Conservation (phyloP, 2,113 vertebrate species). For the Rhineura floridana region DNA sequence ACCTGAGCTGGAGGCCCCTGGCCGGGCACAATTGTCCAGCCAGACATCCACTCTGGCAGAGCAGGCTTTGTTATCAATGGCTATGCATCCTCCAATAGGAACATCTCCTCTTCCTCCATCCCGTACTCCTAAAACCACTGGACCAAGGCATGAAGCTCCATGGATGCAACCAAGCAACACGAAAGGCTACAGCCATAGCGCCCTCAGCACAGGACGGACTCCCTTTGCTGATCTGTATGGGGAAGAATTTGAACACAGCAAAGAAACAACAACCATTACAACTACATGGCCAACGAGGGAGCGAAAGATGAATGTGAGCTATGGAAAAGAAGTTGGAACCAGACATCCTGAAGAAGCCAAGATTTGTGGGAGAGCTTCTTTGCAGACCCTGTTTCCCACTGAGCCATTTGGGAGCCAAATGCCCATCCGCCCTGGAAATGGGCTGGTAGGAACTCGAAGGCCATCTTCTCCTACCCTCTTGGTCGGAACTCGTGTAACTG, state of each 20-base stretch:
- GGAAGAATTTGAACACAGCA: no score
- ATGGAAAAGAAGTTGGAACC: not conserved
- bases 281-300: accelerated
- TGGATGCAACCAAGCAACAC: not conserved
- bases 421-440: no score
- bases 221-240: not conserved
- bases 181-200: no score
- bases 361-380: not conserved
- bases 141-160: not conserved
- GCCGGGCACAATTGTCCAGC: not conserved
- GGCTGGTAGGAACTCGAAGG: not conserved
- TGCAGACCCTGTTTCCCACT: not conserved
- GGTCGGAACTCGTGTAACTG: not conserved
- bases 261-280: not conserved
- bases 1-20: no score
- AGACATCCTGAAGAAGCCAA: not conserved
- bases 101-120: not conserved
- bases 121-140: not conserved
- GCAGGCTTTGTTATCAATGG: not conserved
- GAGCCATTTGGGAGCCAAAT: not conserved
- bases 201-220: not conserved
- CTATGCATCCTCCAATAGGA: not conserved
- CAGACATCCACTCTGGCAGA: not conserved
- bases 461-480: not conserved
- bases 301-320: not conserved